Base-by-base conservation (phyloP, 2,888 invertebrate genomes). In the Andrena bicolor region DNA sequence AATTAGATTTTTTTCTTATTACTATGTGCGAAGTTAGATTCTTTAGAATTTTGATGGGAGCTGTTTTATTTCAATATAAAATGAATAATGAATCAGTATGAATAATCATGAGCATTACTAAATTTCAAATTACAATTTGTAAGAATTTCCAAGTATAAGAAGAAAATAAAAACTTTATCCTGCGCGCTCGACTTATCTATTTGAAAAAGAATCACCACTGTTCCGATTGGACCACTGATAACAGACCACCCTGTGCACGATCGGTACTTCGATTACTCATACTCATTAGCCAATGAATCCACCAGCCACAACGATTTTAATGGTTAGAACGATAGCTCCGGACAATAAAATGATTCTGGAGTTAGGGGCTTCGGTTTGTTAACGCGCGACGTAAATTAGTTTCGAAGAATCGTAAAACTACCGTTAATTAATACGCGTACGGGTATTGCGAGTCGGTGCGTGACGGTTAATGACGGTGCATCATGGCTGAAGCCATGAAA, bases 341-440 rank as follows among this genome's bases (percentile, higher is more conserved):
- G 28, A 10, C 66, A 13, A 64, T 65, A 28, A 83, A 70, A 70
- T 79, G 41, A 56, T 79, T 53, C 58, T 20, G 35, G 13, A 64
- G 26, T 64, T 49, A 63, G 49, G 58, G 61, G 28, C 58, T 74
- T 41, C 28, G 64, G 73, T 71, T 84, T 81, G 76, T 85, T 82
- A 85, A 69, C 65, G 73, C 63, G 53, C 56, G 13, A 16, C 61
- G 76, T 51, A 75, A 82, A 82, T 82, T 80, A 73, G 61, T 78
- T 78, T 65, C 68, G 76, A 73, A 63, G 80, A 82, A 72, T 76
- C 58, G 68, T 66, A 71, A 82, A 73, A 23, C 41, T 7, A 32
- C 56, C 63, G 80, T 75, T 83, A 86, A 85, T 86, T 86, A 85
- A 71, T 79, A 76, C 65, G 76, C 58, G 80, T 69, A 35, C 61